Conservation (phyloP, 2,888 invertebrate genomes). For the Camponotus fellah region DNA sequence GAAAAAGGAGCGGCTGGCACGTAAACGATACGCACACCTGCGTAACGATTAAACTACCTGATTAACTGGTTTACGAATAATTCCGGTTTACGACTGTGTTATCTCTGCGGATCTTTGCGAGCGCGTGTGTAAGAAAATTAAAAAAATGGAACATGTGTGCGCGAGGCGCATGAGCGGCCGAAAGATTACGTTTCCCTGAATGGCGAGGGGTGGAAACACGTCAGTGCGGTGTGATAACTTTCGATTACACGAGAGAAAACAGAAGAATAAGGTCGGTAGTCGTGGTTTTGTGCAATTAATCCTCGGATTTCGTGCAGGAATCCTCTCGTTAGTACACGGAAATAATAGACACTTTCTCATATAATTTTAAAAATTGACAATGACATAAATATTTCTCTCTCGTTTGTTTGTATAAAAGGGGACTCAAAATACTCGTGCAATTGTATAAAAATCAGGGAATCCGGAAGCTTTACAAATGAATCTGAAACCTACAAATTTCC, state of each 20-base stretch:
- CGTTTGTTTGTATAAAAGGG: background rate
- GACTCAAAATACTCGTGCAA: background rate
- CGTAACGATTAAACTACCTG: slow-evolving; percentile 55
- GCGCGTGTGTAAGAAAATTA: slow-evolving; percentile 61
- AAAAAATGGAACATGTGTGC: slow-evolving; percentile 32
- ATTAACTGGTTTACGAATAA: slow-evolving; percentile 63
- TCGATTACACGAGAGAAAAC: slow-evolving; percentile 64
- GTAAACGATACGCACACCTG: slow-evolving; percentile 46
- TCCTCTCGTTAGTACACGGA: slow-evolving; percentile 72
- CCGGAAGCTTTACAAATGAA: slow-evolving; percentile 42
- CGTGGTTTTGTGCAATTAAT: slow-evolving; percentile 77
- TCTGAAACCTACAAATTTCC: slow-evolving; percentile 29
- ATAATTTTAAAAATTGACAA: background rate
- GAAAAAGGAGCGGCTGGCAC: slow-evolving; percentile 47
- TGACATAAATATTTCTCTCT: background rate
- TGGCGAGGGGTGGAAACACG: slow-evolving; percentile 53
- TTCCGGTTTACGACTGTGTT: slow-evolving; percentile 51
- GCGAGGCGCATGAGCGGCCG: background rate
- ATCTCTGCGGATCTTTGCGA: slow-evolving; percentile 57
- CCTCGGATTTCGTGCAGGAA: slow-evolving; percentile 71
- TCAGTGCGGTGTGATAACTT: slow-evolving; percentile 63
- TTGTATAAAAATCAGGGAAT: slow-evolving; percentile 33
- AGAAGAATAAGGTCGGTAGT: slow-evolving; percentile 62
- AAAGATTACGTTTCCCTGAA: slow-evolving; percentile 60
- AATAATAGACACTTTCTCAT: background rate